phyloP scores from a whole-genome alignment of 2,797 vertebrate genomes.

The Crocodylus rhombifer region DNA sequence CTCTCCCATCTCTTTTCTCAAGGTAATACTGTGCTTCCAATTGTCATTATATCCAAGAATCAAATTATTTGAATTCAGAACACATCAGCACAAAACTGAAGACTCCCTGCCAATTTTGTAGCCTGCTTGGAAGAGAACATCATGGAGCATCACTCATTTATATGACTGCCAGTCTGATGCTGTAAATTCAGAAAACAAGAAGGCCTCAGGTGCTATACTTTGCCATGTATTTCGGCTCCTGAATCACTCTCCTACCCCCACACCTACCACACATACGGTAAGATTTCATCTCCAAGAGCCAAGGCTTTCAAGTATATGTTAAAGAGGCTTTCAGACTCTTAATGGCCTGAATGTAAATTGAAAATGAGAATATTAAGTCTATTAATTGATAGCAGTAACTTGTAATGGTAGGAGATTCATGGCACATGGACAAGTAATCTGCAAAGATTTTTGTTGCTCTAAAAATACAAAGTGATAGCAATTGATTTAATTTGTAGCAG shows the following conservation, averaged over 20 bases:
- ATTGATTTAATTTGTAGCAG: conserved; percentile 63
- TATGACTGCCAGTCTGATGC: conserved; percentile 73
- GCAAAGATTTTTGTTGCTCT: conserved; percentile 58
- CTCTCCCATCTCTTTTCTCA: conserved; percentile 67
- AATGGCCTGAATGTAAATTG: background rate
- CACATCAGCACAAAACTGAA: conserved; percentile 79
- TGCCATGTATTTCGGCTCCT: conserved; percentile 63
- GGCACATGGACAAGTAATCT: conserved; percentile 53
- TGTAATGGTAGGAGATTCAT: conserved; percentile 48
- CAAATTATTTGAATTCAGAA: conserved; percentile 83
- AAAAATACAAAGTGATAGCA: conserved; percentile 58
- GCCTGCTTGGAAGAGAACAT: conserved; percentile 76
- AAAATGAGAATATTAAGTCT: conserved; percentile 42
- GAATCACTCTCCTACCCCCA: conserved; percentile 20
- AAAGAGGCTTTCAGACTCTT: background rate
- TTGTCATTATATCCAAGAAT: conserved; percentile 75
- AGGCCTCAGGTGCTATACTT: conserved; percentile 75
- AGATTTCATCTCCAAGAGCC: conserved; percentile 51
- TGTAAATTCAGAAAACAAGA: conserved; percentile 76
- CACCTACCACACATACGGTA: background rate
- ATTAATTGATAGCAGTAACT: conserved; percentile 60
- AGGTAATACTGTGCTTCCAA: conserved; percentile 76
- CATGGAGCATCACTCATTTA: conserved; percentile 81
- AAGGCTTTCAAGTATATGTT: conserved; percentile 50
- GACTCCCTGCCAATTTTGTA: conserved; percentile 79